These are phyloP conservation scores for Ditylenchus weischeri DNA, from an alignment of 2,888 invertebrate genomes.

Conservation along the genomic window DNA sequence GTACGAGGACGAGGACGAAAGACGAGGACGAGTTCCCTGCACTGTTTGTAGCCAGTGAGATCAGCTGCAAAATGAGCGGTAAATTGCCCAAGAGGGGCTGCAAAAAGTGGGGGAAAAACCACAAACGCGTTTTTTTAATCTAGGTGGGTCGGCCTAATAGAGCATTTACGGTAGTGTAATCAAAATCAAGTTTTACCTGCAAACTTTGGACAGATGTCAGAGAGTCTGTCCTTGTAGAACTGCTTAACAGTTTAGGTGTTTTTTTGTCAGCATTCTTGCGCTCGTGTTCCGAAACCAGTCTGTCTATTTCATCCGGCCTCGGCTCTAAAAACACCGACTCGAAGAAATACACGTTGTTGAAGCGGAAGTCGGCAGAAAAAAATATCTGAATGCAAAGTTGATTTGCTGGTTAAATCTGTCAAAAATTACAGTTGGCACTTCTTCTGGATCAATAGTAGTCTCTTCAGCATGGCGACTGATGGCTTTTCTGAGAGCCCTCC, in stretches of 20 bases:
- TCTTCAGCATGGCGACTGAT: constrained; percentile 33
- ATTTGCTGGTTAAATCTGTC: background rate
- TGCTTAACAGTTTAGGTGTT: constrained; percentile 8
- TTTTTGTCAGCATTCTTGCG: background rate
- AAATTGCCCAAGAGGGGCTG: too few relatives aligned
- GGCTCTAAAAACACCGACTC: constrained; percentile 52
- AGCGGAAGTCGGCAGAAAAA: constrained; percentile 45
- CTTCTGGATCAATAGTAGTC: constrained; percentile 37
- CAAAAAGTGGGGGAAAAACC: too few relatives aligned
- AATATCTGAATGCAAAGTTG: constrained; percentile 41
- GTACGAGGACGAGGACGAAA: too few relatives aligned
- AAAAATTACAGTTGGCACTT: constrained; percentile 40
- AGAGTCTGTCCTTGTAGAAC: constrained; percentile 26
- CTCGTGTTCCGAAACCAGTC: constrained; percentile 33
- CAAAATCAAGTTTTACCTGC: constrained; percentile 21
- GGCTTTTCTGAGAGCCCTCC: constrained; percentile 39
- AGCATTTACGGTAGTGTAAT: background rate
- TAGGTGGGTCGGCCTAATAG: too few relatives aligned
- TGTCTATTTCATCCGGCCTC: constrained; percentile 38
- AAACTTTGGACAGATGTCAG: constrained; percentile 37
- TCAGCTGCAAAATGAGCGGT: too few relatives aligned
- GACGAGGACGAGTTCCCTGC: too few relatives aligned
- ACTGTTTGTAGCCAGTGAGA: too few relatives aligned
- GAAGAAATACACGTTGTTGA: constrained; percentile 44
- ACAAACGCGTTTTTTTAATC: too few relatives aligned